phyloP scores from a whole-genome alignment of 2,797 vertebrate genomes.

The Thalassophryne amazonica region DNA sequence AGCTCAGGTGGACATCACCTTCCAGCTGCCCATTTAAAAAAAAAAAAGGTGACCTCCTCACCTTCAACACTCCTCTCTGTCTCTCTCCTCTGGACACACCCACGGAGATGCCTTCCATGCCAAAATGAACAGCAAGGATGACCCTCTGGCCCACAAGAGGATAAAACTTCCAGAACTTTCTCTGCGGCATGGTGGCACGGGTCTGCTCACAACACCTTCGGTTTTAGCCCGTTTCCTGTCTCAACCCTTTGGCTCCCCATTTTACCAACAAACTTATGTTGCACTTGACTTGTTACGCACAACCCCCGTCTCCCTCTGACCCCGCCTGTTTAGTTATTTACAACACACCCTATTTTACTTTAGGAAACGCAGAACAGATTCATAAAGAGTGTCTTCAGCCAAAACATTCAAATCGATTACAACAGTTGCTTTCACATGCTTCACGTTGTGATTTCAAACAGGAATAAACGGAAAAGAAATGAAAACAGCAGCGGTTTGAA shows the following conservation, averaged over 20 bases:
- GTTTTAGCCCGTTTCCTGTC: not conserved
- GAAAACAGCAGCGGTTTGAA: too few species aligned
- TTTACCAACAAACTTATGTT: not conserved
- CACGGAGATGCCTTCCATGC: not conserved
- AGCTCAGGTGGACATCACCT: slow-evolving; percentile 96
- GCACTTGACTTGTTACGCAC: slow-evolving; percentile 54
- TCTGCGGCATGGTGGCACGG: slow-evolving; percentile 27
- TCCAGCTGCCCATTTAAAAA: slow-evolving; percentile 93
- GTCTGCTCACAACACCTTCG: not conserved
- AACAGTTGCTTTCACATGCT: too few species aligned
- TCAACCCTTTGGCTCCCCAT: not conserved
- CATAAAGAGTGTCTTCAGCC: too few species aligned
- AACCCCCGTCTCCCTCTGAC: slow-evolving; percentile 11
- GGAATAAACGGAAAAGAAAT: too few species aligned
- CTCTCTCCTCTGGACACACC: not conserved
- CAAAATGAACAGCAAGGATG: not conserved
- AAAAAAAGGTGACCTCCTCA: not conserved
- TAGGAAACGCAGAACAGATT: too few species aligned
- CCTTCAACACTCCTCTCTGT: not conserved
- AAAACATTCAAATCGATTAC: too few species aligned
- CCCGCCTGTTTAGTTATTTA: not conserved
- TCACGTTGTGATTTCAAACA: too few species aligned
- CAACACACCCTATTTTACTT: not conserved
- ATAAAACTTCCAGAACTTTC: slow-evolving; percentile 13
- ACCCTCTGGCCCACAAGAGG: slow-evolving; percentile 19